Percentiles rank a stretch among this genome's conserved stretches.
phyloP scores from a whole-genome alignment of 1,140 invertebrate species.

The Penaeus indicus region DNA sequence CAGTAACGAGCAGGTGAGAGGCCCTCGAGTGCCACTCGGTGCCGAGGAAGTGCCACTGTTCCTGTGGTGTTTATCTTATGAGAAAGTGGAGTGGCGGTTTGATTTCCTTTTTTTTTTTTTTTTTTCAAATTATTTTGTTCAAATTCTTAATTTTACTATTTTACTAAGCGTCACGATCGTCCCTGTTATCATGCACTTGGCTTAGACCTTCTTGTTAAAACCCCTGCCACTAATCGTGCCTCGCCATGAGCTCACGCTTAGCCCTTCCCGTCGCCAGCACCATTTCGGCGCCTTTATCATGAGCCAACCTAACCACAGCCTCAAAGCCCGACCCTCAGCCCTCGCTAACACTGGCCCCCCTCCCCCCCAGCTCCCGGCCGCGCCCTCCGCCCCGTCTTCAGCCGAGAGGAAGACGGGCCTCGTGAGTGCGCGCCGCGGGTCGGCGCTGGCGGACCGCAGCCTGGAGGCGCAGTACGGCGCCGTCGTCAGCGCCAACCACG shows the following conservation, averaged over 20 bases:
- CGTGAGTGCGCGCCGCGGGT: slow-evolving; percentile 80
- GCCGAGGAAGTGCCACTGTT: background rate
- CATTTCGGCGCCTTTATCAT: too few relatives aligned
- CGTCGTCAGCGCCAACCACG: slow-evolving; percentile 89
- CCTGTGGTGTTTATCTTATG: background rate
- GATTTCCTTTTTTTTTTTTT: too few relatives aligned
- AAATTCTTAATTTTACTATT: too few relatives aligned
- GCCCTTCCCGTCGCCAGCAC: too few relatives aligned
- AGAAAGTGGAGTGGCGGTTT: too few relatives aligned
- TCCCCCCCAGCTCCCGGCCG: background rate
- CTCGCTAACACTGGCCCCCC: background rate
- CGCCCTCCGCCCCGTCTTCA: slow-evolving; percentile 42
- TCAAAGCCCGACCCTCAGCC: background rate
- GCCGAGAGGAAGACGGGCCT: slow-evolving; percentile 31
- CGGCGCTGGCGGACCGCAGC: slow-evolving; percentile 84
- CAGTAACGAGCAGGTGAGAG: slow-evolving; percentile 4
- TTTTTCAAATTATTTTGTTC: too few relatives aligned
- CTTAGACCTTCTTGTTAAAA: too few relatives aligned
- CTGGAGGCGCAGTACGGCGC: slow-evolving; percentile 90
- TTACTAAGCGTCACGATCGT: too few relatives aligned
- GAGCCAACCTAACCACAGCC: background rate
- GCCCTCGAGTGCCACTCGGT: background rate
- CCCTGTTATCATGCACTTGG: too few relatives aligned
- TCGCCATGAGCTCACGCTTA: too few relatives aligned
- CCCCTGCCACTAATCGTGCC: too few relatives aligned